Evolutionary conservation across 1,140 invertebrate genomes (phyloP).

Genomic region (Aphidius gifuensis): DNA sequence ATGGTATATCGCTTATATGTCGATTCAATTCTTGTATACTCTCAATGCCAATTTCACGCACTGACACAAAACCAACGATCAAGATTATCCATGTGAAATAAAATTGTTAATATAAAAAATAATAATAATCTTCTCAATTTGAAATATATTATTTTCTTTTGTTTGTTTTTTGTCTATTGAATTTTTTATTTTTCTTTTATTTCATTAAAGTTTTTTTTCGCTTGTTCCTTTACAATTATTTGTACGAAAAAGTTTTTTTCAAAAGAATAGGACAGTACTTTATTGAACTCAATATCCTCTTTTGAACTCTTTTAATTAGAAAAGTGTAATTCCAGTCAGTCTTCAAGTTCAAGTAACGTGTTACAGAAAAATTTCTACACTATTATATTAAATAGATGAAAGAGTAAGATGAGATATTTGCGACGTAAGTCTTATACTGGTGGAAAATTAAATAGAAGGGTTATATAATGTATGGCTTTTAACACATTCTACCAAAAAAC

Average conservation of each 20-base stretch:
- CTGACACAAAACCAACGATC: constrained; percentile 8
- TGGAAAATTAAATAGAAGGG: neutral
- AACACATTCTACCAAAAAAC: neutral
- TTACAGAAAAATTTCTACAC: too few species aligned
- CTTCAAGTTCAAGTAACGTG: too few species aligned
- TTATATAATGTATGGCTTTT: constrained; percentile 14
- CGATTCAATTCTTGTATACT: neutral
- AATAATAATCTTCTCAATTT: neutral
- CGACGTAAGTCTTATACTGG: too few species aligned
- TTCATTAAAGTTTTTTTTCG: too few species aligned
- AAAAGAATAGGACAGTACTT: constrained; percentile 10
- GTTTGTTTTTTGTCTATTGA: too few species aligned
- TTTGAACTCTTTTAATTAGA: constrained; percentile 26
- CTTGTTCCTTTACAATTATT: too few species aligned
- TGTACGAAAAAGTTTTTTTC: constrained; percentile 10
- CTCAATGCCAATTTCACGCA: constrained; percentile 13
- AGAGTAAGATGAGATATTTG: too few species aligned
- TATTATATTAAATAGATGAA: too few species aligned
- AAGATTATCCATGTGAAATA: constrained; percentile 17
- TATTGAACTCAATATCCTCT: constrained; percentile 15
- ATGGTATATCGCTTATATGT: too few species aligned
- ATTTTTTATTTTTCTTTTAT: too few species aligned
- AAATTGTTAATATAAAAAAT: constrained; percentile 9
- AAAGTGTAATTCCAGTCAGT: constrained; percentile 8
- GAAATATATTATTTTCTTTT: too few species aligned